Percentiles rank a stretch among this genome's conserved stretches.
phyloP scores from a whole-genome alignment of 2,888 invertebrate genomes.

The Eristalis pertinax region DNA sequence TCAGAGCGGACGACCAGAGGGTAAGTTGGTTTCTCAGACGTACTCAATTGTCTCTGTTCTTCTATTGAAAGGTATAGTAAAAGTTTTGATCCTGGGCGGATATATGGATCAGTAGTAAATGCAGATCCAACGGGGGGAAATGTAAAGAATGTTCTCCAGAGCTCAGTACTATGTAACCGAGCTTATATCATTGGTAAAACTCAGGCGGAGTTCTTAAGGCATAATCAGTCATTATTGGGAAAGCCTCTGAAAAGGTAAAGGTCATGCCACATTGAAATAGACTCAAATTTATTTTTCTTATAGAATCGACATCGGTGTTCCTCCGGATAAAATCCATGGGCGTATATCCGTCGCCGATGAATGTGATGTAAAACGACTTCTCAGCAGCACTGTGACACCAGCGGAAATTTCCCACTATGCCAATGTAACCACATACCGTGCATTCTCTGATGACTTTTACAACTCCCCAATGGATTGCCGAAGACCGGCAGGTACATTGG shows the following conservation, averaged over 20 bases:
- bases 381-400: conserved; percentile 74
- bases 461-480: conserved; percentile 6
- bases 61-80: conserved; percentile 73
- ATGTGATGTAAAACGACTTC: conserved; percentile 74
- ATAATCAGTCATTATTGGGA: conserved; percentile 74
- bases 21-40: conserved; percentile 65
- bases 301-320: conserved; percentile 32
- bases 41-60: background rate
- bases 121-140: conserved; percentile 74
- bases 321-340: conserved; percentile 73
- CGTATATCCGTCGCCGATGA: conserved; percentile 19
- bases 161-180: conserved; percentile 39
- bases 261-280: background rate
- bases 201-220: conserved; percentile 75
- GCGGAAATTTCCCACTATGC: conserved; percentile 64
- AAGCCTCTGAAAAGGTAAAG: conserved; percentile 74
- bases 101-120: conserved; percentile 72
- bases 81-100: conserved; percentile 69
- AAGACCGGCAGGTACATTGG: conserved; percentile 27
- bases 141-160: conserved; percentile 74
- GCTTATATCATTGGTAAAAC: conserved; percentile 74
- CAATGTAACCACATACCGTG: conserved; percentile 77
- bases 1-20: conserved; percentile 76
- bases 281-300: background rate
- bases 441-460: conserved; percentile 70